Conservation (phyloP, 2,113 vertebrate species). For the Anolis carolinensis region DNA sequence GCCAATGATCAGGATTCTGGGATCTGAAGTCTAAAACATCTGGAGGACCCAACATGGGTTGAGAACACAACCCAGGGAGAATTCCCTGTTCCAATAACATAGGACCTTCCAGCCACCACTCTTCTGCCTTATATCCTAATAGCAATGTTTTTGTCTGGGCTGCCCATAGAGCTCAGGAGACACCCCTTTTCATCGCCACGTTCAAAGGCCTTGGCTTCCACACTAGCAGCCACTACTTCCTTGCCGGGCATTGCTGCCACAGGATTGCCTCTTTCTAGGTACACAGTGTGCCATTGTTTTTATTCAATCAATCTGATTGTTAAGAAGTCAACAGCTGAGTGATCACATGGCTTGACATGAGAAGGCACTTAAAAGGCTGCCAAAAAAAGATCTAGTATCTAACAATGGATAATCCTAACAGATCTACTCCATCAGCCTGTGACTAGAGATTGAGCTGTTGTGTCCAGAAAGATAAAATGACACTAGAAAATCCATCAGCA, state of each 20-base stretch:
- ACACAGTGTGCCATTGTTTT: background rate
- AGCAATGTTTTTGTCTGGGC: background rate
- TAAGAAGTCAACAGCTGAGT: background rate
- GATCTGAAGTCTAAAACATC: too few relatives aligned
- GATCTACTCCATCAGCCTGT: background rate
- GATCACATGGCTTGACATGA: background rate
- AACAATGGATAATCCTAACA: background rate
- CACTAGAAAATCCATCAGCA: background rate
- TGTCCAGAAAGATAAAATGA: background rate
- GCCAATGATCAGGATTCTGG: too few relatives aligned
- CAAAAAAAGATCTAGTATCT: background rate
- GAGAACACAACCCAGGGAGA: too few relatives aligned
- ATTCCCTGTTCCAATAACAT: too few relatives aligned
- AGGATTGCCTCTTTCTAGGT: background rate
- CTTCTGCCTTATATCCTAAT: background rate
- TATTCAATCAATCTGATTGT: background rate
- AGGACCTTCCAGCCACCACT: background rate
- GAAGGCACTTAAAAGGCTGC: background rate
- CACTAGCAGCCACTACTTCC: background rate
- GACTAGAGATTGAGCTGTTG: slow-evolving; percentile 1
- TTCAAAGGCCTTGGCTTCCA: background rate
- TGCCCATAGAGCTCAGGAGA: background rate
- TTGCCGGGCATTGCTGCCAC: background rate
- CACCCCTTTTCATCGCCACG: background rate
- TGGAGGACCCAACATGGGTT: too few relatives aligned